Evolutionary conservation across 2,888 invertebrate genomes (phyloP), one percentile per base, ranked within the genome.

Genomic region (Drosophila antonietae): DNA sequence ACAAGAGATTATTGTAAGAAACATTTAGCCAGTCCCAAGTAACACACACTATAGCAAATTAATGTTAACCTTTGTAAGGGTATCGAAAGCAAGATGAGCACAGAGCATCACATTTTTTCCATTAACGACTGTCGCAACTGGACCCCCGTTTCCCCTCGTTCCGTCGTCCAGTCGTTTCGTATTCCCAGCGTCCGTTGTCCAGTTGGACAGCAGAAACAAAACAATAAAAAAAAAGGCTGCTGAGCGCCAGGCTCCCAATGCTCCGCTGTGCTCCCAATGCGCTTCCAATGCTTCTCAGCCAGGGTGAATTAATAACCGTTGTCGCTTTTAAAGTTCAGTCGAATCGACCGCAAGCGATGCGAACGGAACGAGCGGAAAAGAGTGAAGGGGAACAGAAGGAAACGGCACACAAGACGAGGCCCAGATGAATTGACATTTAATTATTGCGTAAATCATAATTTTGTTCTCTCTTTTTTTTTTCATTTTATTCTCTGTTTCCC

Each of bases 351-450:
- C 75, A 76, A 60, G 37, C 49, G 56, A 41, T 18, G 46, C 57
- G 12, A 41, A 63, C 47, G 60, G 47, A 51, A 23, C 15, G 49
- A 31, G 52, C 23, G 20, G 47, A 47, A 60, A 49, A 39, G n/a
- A 51, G 10, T 3, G 10, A 6, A 7, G n/a, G 28, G 31, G 31
- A 18, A 43, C 18, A 15, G 14, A 31, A 20, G 20, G 52, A 46
- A 58, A 60, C 18, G 43, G 58, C 66, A 44, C 37, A 67, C 55
- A 56, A 69, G 47, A 73, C 37, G 65, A 73, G 47, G 59, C 61
- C 39, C 72, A 73, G 79, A 82, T 78, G 84, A 87, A 84, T 87
- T 87, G 88, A 82, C 88, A 87, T 87, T 85, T 82, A 78, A 85
- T 82, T 84, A 83, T 78, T 78, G 80, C 73, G 82, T 84, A 87